Conservation (phyloP, 2,888 invertebrate genomes). For the Cephus sareptanus region DNA sequence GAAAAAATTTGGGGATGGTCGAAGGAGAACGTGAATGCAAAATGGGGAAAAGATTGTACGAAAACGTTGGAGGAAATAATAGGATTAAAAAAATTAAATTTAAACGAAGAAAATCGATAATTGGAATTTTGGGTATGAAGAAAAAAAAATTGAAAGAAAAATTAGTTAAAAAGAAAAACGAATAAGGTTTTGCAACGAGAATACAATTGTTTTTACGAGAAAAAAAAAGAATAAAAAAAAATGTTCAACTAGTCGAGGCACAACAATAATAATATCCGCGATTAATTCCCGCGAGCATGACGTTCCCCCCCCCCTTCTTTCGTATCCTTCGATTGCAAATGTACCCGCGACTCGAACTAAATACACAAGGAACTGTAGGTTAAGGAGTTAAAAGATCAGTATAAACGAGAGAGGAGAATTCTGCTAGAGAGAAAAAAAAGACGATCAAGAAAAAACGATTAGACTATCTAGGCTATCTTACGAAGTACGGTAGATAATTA, state of each 20-base stretch:
- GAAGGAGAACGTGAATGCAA: too few relatives aligned
- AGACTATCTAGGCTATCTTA: constrained; percentile 18
- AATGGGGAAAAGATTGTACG: constrained; percentile 9
- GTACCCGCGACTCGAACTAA: constrained; percentile 15
- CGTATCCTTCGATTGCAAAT: not conserved
- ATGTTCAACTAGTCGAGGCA: too few relatives aligned
- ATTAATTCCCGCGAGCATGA: too few relatives aligned
- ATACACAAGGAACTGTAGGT: constrained; percentile 28
- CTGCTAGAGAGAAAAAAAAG: not conserved
- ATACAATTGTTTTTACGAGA: too few relatives aligned
- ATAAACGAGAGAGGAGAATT: constrained; percentile 13
- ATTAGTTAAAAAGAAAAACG: not conserved
- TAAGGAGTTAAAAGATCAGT: constrained; percentile 18
- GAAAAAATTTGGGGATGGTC: too few relatives aligned
- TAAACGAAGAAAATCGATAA: too few relatives aligned
- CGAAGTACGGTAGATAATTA: constrained; percentile 7
- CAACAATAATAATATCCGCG: too few relatives aligned
- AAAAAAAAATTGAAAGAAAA: constrained; percentile 2
- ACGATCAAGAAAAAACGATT: constrained; percentile 4
- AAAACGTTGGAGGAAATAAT: not conserved
- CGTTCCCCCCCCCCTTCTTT: too few relatives aligned
- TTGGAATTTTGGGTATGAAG: not conserved
- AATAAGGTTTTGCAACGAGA: constrained; percentile 1
- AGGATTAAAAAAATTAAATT: too few relatives aligned
- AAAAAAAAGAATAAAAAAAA: too few relatives aligned